Evolutionary conservation across 2,797 vertebrate species (phyloP).

Genomic region (Pangasius djambal): DNA sequence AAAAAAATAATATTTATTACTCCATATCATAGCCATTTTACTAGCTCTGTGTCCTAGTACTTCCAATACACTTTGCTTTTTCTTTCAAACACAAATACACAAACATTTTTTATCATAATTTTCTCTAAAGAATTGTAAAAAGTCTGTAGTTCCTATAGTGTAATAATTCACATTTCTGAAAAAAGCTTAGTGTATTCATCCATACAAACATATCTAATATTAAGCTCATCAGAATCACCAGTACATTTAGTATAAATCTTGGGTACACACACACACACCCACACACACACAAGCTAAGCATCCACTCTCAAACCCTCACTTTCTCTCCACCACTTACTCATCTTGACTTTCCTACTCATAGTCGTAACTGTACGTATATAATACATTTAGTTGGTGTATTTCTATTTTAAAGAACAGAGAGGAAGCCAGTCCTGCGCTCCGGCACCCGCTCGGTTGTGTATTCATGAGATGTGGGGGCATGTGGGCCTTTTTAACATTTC

Average conservation of each 20-base stretch:
- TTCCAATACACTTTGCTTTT: not conserved
- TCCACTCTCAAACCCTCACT: not conserved
- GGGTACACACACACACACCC: not conserved
- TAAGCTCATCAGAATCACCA: not conserved
- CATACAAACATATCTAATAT: not conserved
- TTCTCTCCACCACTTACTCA: not conserved
- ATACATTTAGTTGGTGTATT: not conserved
- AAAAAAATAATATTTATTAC: not conserved
- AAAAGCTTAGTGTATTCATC: not conserved
- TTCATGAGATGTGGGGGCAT: conserved; percentile 44
- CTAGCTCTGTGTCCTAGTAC: not conserved
- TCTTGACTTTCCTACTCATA: not conserved
- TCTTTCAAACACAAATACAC: too few relatives aligned
- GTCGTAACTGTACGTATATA: not conserved
- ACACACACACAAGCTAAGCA: not conserved
- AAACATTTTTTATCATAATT: not conserved
- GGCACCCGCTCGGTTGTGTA: conserved; percentile 38
- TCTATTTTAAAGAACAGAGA: not conserved
- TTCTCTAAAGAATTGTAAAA: not conserved
- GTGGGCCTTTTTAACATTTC: conserved; percentile 45
- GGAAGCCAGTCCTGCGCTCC: conserved; percentile 30
- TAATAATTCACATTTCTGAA: not conserved
- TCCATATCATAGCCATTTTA: not conserved
- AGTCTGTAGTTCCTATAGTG: not conserved
- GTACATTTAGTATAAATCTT: not conserved